These are phyloP conservation scores for Epiblema foenella DNA, from an alignment of 2,888 invertebrate genomes.

Conservation along the genomic window DNA sequence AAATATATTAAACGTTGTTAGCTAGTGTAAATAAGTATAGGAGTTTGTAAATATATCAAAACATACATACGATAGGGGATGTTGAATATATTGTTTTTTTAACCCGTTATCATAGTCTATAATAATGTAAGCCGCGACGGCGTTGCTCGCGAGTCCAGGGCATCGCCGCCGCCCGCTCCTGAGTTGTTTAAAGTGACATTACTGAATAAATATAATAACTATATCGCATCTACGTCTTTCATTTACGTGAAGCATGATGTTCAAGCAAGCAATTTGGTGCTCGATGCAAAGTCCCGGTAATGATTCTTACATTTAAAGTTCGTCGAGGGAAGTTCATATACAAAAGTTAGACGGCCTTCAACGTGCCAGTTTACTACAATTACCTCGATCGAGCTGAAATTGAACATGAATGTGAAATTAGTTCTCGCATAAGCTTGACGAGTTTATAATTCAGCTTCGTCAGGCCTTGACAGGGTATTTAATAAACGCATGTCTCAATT, in stretches of 20 bases:
- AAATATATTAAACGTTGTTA: conserved; percentile 74
- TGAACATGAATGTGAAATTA: conserved; percentile 41
- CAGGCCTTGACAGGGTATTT: neutral
- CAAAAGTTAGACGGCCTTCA: conserved; percentile 39
- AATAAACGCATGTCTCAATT: conserved; percentile 11
- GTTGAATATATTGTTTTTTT: conserved; percentile 80
- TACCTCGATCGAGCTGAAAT: conserved; percentile 41
- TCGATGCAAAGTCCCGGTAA: conserved; percentile 20
- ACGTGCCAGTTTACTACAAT: conserved; percentile 39
- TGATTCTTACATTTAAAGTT: conserved; percentile 40
- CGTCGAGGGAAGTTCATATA: conserved; percentile 31
- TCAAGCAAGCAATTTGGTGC: conserved; percentile 11
- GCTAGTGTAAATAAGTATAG: conserved; percentile 80
- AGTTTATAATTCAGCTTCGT: conserved; percentile 30
- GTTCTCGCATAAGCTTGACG: conserved; percentile 22
- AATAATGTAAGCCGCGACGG: conserved; percentile 65
- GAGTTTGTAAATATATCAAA: conserved; percentile 73
- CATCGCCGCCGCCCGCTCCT: conserved; percentile 72
- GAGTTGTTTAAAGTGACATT: conserved; percentile 82
- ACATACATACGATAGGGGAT: conserved; percentile 68
- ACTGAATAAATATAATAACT: conserved; percentile 82
- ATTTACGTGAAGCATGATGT: conserved; percentile 51
- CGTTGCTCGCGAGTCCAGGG: conserved; percentile 74
- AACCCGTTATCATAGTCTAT: conserved; percentile 76
- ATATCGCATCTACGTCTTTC: conserved; percentile 70